These are phyloP conservation scores for Congeria kusceri DNA, from an alignment of 2,888 invertebrate genomes.

Conservation along the genomic window DNA sequence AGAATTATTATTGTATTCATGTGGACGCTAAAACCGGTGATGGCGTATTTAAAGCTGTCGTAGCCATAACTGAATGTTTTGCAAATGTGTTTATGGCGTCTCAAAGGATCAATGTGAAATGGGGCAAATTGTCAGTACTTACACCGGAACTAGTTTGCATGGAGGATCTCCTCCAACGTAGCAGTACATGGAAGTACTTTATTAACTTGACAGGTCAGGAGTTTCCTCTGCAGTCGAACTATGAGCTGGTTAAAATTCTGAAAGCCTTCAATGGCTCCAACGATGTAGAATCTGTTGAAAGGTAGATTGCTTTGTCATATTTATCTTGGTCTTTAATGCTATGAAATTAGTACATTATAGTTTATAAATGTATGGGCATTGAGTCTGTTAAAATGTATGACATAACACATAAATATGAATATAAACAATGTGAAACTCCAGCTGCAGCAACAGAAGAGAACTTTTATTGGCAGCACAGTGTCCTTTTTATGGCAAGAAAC, in stretches of 20 bases:
- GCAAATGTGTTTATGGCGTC: slow-evolving; percentile 78
- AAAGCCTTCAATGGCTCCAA: slow-evolving; percentile 80
- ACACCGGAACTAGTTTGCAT: slow-evolving; percentile 80
- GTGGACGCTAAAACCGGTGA: slow-evolving; percentile 75
- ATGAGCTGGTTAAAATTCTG: slow-evolving; percentile 78
- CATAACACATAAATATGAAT: too few relatives aligned
- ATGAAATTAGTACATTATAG: too few relatives aligned
- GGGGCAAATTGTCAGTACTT: slow-evolving; percentile 79
- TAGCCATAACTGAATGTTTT: slow-evolving; percentile 72
- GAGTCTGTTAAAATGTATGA: too few relatives aligned
- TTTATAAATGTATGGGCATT: too few relatives aligned
- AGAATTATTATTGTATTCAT: slow-evolving; percentile 83
- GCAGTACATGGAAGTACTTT: slow-evolving; percentile 79
- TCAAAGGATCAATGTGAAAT: slow-evolving; percentile 64
- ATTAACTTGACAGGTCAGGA: slow-evolving; percentile 81
- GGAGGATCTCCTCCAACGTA: slow-evolving; percentile 66
- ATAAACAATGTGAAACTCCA: too few relatives aligned
- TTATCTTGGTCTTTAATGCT: too few relatives aligned
- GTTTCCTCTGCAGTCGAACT: slow-evolving; percentile 80
- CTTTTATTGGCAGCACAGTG: too few relatives aligned
- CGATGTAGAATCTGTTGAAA: slow-evolving; percentile 64
- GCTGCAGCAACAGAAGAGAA: too few relatives aligned
- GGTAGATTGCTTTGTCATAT: slow-evolving; percentile 13
- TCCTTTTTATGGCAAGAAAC: too few relatives aligned
- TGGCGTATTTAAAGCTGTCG: slow-evolving; percentile 65